Percentiles rank a stretch among this genome's conserved stretches.
Conservation (phyloP, 2,888 invertebrate genomes). For the Meloe dianella region DNA sequence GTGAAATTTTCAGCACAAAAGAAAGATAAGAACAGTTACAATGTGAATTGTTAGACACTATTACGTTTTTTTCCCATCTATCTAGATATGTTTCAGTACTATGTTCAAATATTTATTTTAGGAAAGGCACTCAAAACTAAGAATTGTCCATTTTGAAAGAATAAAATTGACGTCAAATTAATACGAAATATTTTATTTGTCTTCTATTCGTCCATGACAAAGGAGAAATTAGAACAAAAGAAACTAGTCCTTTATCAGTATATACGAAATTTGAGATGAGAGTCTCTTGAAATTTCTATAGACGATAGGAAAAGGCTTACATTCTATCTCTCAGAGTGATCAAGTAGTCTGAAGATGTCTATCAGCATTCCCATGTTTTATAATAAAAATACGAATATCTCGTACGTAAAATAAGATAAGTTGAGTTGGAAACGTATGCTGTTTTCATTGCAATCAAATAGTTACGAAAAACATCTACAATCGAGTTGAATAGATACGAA, state of each 20-base stretch:
- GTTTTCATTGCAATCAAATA: conserved; percentile 1
- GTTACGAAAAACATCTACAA: not conserved
- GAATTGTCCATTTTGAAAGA: too few relatives aligned
- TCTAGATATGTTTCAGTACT: too few relatives aligned
- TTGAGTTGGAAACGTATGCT: too few relatives aligned
- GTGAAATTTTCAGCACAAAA: too few relatives aligned
- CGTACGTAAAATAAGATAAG: conserved; percentile 30
- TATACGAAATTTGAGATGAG: not conserved
- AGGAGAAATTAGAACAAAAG: not conserved
- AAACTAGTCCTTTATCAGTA: not conserved
- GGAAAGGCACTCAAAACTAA: too few relatives aligned
- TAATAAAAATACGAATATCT: conserved; percentile 21
- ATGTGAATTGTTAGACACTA: too few relatives aligned
- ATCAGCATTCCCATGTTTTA: conserved; percentile 37
- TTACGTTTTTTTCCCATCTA: too few relatives aligned
- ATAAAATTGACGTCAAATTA: too few relatives aligned
- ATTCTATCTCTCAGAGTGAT: conserved; percentile 35
- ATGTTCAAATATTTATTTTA: too few relatives aligned
- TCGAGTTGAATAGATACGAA: not conserved
- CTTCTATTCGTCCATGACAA: not conserved
- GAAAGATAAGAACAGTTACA: too few relatives aligned
- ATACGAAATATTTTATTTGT: too few relatives aligned
- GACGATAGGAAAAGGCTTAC: conserved; percentile 15
- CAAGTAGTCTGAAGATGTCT: conserved; percentile 41
- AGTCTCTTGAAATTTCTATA: conserved; percentile 20